Evolutionary conservation across 2,113 vertebrate species (phyloP).

Genomic region (Microcebus lehilahytsara): DNA sequence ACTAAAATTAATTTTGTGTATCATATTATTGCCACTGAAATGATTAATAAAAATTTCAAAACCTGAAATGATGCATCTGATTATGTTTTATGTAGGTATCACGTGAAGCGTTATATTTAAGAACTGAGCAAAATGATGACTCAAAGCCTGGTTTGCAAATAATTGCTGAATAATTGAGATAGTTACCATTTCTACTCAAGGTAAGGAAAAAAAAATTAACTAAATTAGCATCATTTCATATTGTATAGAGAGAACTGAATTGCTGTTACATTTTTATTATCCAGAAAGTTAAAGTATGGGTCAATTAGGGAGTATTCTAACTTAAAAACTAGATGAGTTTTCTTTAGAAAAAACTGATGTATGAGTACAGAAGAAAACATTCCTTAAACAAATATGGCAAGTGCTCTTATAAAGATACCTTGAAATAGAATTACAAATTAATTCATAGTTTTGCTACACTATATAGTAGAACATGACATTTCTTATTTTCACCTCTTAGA

Average conservation of each 20-base stretch:
- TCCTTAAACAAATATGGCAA: slow-evolving; percentile 66
- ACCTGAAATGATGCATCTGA: not conserved
- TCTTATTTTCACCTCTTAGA: not conserved
- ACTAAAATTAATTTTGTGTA: not conserved
- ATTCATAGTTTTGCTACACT: slow-evolving; percentile 54
- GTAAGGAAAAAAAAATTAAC: not conserved
- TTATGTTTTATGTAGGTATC: not conserved
- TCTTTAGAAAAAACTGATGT: slow-evolving; percentile 69
- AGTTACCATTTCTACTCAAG: not conserved
- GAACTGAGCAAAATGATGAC: not conserved
- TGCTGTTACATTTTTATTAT: not conserved
- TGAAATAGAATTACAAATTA: slow-evolving; percentile 59
- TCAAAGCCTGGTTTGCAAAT: not conserved
- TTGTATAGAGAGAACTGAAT: not conserved
- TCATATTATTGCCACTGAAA: not conserved
- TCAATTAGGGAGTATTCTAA: not conserved
- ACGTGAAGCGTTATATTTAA: not conserved
- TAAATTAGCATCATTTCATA: not conserved
- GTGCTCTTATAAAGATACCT: slow-evolving; percentile 44
- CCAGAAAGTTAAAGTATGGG: slow-evolving; percentile 34
- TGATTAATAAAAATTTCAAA: not conserved
- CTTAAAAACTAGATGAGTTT: slow-evolving; percentile 51
- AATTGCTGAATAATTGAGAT: not conserved
- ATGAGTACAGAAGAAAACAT: slow-evolving; percentile 57
- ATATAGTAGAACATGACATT: slow-evolving; percentile 50